Evolutionary conservation across 2,113 vertebrate genomes (phyloP).

Genomic region (Cinclus mexicanus): DNA sequence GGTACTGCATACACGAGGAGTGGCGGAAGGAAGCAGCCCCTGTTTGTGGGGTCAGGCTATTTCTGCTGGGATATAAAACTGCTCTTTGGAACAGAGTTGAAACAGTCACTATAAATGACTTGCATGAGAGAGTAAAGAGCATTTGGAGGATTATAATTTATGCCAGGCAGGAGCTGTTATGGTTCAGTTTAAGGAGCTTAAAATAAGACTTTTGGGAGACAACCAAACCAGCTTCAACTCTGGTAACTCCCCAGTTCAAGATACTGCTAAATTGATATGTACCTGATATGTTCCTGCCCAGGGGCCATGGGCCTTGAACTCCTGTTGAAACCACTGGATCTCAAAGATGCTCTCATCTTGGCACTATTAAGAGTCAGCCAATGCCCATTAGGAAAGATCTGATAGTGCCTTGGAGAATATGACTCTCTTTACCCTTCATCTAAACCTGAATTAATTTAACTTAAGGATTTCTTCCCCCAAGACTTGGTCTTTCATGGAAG

Average conservation of each 20-base stretch:
- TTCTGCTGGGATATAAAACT: conserved; percentile 15
- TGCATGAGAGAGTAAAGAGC: background rate
- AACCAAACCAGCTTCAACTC: conserved; percentile 42
- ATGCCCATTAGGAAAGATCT: background rate
- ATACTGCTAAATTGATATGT: background rate
- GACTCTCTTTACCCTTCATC: background rate
- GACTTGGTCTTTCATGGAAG: background rate
- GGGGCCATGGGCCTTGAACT: background rate
- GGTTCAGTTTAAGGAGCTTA: conserved; percentile 22
- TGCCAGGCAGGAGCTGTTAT: conserved; percentile 36
- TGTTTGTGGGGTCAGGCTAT: background rate
- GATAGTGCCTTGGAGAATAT: background rate
- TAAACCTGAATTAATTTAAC: background rate
- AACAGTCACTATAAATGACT: conserved; percentile 45
- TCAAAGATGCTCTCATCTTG: background rate
- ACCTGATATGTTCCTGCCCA: background rate
- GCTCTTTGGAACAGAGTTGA: background rate
- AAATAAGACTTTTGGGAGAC: conserved; percentile 45
- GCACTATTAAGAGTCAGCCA: background rate
- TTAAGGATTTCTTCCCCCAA: background rate
- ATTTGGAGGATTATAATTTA: conserved; percentile 52
- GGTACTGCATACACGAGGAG: background rate
- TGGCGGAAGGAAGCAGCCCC: conserved; percentile 21
- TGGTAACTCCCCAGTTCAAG: conserved; percentile 6
- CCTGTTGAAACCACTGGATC: background rate